Conservation (phyloP, 2,888 invertebrate genomes). For the Serripes groenlandicus region DNA sequence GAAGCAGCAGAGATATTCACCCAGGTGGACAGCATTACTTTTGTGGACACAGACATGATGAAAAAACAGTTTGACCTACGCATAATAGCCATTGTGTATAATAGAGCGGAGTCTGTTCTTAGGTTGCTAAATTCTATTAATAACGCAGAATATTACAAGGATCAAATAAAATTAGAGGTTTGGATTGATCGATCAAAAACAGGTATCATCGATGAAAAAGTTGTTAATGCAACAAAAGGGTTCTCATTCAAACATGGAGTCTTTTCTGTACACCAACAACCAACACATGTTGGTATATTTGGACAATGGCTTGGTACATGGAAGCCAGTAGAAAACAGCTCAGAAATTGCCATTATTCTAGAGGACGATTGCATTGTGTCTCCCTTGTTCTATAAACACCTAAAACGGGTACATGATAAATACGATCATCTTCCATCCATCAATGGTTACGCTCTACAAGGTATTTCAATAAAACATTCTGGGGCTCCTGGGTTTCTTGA, state of each 20-base stretch:
- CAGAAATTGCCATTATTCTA: conserved; percentile 78
- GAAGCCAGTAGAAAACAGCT: conserved; percentile 66
- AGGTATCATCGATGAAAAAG: conserved; percentile 47
- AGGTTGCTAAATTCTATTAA: conserved; percentile 67
- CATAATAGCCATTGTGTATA: conserved; percentile 66
- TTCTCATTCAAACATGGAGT: conserved; percentile 67
- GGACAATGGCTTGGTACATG: conserved; percentile 77
- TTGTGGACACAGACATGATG: background rate
- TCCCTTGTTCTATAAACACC: conserved; percentile 75
- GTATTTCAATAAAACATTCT: conserved; percentile 69
- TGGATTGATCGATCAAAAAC: conserved; percentile 69
- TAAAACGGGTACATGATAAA: conserved; percentile 74
- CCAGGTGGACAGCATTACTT: background rate
- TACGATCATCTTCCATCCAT: conserved; percentile 70
- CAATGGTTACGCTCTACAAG: conserved; percentile 75
- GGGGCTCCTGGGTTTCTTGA: conserved; percentile 33
- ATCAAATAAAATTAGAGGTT: conserved; percentile 63
- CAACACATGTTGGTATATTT: conserved; percentile 68
- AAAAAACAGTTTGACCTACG: conserved; percentile 57
- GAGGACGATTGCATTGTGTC: conserved; percentile 82
- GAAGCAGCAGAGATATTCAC: background rate
- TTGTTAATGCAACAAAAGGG: conserved; percentile 23
- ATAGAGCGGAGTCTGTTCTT: conserved; percentile 58
- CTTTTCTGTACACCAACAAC: conserved; percentile 51
- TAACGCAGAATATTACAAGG: conserved; percentile 54